These are phyloP conservation scores for Styela clava DNA, from an alignment of 23 tunicate species.

Conservation along the genomic window DNA sequence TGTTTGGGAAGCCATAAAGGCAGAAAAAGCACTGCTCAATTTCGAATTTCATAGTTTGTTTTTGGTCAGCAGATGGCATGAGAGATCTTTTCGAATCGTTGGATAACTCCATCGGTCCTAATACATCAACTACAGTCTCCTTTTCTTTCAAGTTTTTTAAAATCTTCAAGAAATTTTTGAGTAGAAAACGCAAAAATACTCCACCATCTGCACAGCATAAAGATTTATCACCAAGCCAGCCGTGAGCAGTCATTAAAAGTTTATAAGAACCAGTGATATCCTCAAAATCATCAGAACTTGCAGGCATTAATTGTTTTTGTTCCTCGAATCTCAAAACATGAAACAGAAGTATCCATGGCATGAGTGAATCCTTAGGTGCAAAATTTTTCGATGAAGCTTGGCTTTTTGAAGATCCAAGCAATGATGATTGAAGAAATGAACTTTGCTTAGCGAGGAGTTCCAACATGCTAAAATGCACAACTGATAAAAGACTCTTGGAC, in stretches of 20 bases:
- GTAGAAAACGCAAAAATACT: conserved; percentile 1
- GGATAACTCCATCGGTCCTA: neutral
- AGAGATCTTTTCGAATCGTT: conserved; percentile 12
- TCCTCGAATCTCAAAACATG: neutral
- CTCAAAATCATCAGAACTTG: neutral
- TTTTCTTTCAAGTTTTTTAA: neutral
- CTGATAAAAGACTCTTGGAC: neutral
- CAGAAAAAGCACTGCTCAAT: conserved; percentile 76
- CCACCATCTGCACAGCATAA: conserved; percentile 21
- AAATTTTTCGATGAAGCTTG: neutral
- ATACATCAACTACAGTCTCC: neutral
- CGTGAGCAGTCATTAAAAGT: conserved; percentile 53
- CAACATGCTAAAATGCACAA: neutral
- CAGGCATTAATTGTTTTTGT: neutral
- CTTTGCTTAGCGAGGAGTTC: neutral
- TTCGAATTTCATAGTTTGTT: neutral
- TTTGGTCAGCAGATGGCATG: neutral
- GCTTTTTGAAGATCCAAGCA: neutral
- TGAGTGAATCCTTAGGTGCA: neutral
- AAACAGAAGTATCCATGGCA: conserved; percentile 19
- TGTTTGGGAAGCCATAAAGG: conserved; percentile 50
- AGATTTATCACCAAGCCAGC: conserved; percentile 80
- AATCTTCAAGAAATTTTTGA: neutral
- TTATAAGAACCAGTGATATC: conserved; percentile 18
- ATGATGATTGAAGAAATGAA: neutral